These are phyloP conservation scores for Bradysia coprophila DNA, from an alignment of 1,140 invertebrate genomes.

Conservation along the genomic window DNA sequence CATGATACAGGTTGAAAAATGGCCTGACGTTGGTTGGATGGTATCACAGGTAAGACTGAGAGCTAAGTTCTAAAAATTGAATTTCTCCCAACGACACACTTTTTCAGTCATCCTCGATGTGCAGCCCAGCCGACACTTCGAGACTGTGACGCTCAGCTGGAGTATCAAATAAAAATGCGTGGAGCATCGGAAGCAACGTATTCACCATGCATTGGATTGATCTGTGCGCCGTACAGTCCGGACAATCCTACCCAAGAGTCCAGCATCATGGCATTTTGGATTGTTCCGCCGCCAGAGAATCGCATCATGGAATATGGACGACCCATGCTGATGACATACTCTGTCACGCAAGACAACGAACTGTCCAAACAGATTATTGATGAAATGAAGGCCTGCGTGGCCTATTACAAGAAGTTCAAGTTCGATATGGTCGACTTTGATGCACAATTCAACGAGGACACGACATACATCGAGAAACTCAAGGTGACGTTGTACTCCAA, in stretches of 20 bases:
- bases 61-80: too few species aligned
- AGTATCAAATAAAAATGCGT: slow-evolving; percentile 89
- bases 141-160: slow-evolving; percentile 81
- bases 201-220: slow-evolving; percentile 80
- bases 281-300: slow-evolving; percentile 81
- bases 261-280: slow-evolving; percentile 78
- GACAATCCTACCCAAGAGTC: slow-evolving; percentile 59
- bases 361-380: slow-evolving; percentile 36
- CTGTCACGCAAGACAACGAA: slow-evolving; percentile 53
- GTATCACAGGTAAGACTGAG: too few species aligned
- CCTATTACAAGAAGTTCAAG: slow-evolving; percentile 60
- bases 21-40: slow-evolving; percentile 74
- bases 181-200: slow-evolving; percentile 76
- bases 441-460: slow-evolving; percentile 49
- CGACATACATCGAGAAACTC: slow-evolving; percentile 60
- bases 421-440: slow-evolving; percentile 62
- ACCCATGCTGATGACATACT: slow-evolving; percentile 76
- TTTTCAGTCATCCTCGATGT: slow-evolving; percentile 83
- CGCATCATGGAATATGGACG: slow-evolving; percentile 77
- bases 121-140: slow-evolving; percentile 72
- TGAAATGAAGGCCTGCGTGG: slow-evolving; percentile 70
- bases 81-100: too few species aligned
- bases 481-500: slow-evolving; percentile 44
- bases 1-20: too few species aligned
- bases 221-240: slow-evolving; percentile 75